Evolutionary conservation across 1,140 invertebrate species (phyloP).

Genomic region (Drosophila watanabei): DNA sequence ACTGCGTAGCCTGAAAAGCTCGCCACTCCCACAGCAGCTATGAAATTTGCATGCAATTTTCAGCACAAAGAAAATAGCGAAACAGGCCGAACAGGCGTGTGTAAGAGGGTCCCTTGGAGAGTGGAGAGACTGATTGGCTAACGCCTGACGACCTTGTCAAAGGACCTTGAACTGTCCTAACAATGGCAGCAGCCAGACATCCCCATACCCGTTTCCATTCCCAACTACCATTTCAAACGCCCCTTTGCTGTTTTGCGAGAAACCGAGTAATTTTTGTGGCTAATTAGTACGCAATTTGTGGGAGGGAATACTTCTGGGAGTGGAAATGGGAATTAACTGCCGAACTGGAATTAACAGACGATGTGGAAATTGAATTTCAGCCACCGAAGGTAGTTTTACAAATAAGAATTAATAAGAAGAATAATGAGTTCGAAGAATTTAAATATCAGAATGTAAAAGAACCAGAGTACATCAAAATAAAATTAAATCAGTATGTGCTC

Average conservation of each 20-base stretch:
- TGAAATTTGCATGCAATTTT: conserved; percentile 79
- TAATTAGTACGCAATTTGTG: conserved; percentile 63
- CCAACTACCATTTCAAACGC: conserved; percentile 35
- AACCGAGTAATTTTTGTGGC: conserved; percentile 47
- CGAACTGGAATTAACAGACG: conserved; percentile 21
- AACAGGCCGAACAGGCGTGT: background rate
- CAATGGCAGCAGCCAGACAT: conserved; percentile 19
- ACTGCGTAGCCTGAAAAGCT: conserved; percentile 49
- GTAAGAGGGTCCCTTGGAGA: background rate
- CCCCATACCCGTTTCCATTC: conserved; percentile 4
- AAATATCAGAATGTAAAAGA: background rate
- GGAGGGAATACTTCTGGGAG: conserved; percentile 2
- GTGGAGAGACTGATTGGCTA: conserved; percentile 30
- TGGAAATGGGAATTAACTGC: conserved; percentile 21
- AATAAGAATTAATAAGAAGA: conserved; percentile 4
- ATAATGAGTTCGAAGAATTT: background rate
- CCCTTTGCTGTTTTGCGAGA: conserved; percentile 49
- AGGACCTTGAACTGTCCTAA: conserved; percentile 61
- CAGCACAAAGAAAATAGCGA: conserved; percentile 22
- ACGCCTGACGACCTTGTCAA: conserved; percentile 63
- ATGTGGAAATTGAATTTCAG: conserved; percentile 35
- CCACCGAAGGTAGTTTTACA: conserved; percentile 2
- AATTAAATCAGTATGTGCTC: background rate
- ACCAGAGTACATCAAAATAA: background rate
- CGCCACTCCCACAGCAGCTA: conserved; percentile 18